These are phyloP conservation scores for Apostichopus parvimensis DNA, from an alignment of 35 echinoderm and acorn worm genomes.

Conservation along the genomic window DNA sequence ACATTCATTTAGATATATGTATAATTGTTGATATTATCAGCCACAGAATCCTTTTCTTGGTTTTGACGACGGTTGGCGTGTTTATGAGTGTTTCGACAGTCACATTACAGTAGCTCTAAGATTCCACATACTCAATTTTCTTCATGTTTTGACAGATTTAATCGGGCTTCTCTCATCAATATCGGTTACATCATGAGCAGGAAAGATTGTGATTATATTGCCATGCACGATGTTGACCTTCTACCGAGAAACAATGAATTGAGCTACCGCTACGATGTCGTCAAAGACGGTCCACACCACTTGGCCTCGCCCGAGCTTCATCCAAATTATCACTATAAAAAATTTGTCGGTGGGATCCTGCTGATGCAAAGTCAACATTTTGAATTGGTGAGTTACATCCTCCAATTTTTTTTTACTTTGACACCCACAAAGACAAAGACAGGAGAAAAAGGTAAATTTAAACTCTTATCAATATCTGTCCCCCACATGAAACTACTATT, in stretches of 20 bases:
- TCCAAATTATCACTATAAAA: slow-evolving; percentile 86
- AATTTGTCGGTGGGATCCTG: slow-evolving; percentile 95
- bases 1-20: too few species aligned
- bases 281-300: slow-evolving; percentile 82
- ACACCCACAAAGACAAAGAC: too few species aligned
- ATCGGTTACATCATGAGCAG: slow-evolving; percentile 76
- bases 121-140: too few species aligned
- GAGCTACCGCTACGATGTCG: slow-evolving; percentile 70
- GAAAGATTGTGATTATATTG: slow-evolving; percentile 84
- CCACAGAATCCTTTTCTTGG: too few species aligned
- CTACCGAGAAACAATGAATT: slow-evolving; percentile 74
- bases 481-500: too few species aligned
- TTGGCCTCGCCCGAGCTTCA: slow-evolving; percentile 87
- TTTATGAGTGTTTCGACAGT: too few species aligned
- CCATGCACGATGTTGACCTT: slow-evolving; percentile 95
- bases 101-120: too few species aligned
- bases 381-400: slow-evolving; percentile 60
- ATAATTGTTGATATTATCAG: too few species aligned
- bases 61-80: too few species aligned
- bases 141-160: slow-evolving; percentile 68
- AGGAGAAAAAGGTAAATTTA: too few species aligned
- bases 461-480: too few species aligned
- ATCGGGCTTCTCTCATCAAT: slow-evolving; percentile 85
- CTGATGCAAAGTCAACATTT: slow-evolving; percentile 81
- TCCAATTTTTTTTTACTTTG: too few species aligned